Evolutionary conservation across 2,888 invertebrate genomes (phyloP).

Genomic region (Eudemis profundana): DNA sequence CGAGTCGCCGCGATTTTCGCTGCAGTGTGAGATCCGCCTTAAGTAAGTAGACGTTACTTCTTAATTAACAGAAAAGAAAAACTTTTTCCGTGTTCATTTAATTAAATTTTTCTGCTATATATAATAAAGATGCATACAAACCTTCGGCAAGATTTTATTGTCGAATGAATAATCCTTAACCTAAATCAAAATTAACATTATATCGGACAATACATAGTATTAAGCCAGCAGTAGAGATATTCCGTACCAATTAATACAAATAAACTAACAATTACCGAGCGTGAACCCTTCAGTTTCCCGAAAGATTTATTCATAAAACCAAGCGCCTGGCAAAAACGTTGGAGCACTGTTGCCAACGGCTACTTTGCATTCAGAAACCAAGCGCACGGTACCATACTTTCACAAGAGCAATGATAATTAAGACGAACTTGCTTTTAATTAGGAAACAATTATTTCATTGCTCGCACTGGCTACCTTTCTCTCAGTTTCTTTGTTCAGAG

Average conservation of each 20-base stretch:
- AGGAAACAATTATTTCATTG: constrained; percentile 24
- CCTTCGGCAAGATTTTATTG: no score
- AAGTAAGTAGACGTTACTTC: no score
- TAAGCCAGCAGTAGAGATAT: background rate
- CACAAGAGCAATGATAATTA: constrained; percentile 27
- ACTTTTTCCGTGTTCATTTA: no score
- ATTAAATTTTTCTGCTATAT: no score
- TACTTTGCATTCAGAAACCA: constrained; percentile 13
- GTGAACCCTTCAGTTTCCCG: background rate
- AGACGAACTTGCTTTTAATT: constrained; percentile 31
- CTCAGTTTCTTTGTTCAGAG: constrained; percentile 19
- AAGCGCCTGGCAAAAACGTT: constrained; percentile 30
- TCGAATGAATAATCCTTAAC: no score
- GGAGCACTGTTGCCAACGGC: constrained; percentile 16
- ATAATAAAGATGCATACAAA: no score
- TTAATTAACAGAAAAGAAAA: no score
- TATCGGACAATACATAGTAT: no score
- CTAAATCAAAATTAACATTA: no score
- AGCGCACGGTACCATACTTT: constrained; percentile 17
- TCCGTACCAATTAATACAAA: background rate
- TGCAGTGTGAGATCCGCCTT: no score
- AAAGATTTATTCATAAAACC: background rate
- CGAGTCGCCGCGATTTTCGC: no score
- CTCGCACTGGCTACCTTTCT: constrained; percentile 25
- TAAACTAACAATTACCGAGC: background rate